phyloP scores from a whole-genome alignment of 2,113 vertebrate genomes.

The Hippolais icterina region DNA sequence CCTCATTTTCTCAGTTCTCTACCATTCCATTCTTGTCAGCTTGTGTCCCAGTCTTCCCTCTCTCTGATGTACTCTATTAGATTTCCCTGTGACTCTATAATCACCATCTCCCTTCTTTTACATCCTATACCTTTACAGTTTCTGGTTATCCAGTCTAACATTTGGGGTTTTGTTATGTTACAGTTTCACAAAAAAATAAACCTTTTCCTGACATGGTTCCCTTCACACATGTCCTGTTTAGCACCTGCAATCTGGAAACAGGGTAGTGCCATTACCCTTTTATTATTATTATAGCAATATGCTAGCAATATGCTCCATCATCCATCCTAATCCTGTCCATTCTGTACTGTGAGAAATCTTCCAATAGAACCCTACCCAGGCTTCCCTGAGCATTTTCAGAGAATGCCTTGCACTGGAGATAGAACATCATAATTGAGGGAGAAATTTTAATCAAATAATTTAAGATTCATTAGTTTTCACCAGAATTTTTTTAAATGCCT shows the following conservation, averaged over 20 bases:
- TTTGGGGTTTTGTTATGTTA: not conserved
- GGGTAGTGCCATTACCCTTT: not conserved
- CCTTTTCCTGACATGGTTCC: not conserved
- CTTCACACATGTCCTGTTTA: not conserved
- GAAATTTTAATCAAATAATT: not conserved
- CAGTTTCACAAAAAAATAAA: not conserved
- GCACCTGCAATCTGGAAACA: not conserved
- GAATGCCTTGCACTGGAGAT: not conserved
- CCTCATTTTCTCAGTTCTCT: not conserved
- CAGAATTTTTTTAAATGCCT: not conserved
- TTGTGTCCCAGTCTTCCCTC: not conserved
- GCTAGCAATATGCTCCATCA: not conserved
- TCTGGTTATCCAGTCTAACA: not conserved
- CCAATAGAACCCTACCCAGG: not conserved
- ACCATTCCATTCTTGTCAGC: not conserved
- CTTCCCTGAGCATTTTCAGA: not conserved
- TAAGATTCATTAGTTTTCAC: not conserved
- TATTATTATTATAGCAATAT: not conserved
- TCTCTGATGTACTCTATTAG: not conserved
- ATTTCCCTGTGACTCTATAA: not conserved
- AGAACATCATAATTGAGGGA: not conserved
- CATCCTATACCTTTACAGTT: not conserved
- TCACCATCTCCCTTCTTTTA: not conserved
- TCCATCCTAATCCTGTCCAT: not conserved
- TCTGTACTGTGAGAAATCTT: not conserved